A percentile compares a stretch with the other conserved stretches of the same genome.
Conservation (phyloP, 2,113 vertebrate genomes). For the Podarcis muralis region DNA sequence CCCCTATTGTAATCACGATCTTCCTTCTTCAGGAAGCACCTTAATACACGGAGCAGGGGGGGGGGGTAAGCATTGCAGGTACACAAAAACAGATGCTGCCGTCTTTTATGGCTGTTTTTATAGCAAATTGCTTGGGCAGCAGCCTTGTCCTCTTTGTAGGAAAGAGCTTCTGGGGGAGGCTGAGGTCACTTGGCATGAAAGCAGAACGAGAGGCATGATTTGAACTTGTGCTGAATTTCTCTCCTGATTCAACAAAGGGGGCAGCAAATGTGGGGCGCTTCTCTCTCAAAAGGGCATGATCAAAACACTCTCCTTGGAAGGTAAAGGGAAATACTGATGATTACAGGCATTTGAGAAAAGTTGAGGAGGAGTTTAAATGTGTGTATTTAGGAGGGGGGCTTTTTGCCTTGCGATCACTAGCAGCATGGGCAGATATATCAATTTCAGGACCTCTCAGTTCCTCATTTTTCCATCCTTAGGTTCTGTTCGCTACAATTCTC, state of each 20-base stretch:
- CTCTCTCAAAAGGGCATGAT: not conserved
- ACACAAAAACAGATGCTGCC: not conserved
- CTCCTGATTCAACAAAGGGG: not conserved
- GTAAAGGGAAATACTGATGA: not conserved
- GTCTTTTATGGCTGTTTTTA: conserved; percentile 11
- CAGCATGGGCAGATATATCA: no score
- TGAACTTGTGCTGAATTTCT: not conserved
- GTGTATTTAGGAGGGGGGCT: not conserved
- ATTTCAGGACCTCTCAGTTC: no score
- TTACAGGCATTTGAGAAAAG: not conserved
- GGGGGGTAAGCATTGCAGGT: not conserved
- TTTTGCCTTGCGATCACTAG: not conserved
- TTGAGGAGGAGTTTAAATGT: not conserved
- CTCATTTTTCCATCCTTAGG: no score
- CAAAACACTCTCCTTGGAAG: no score
- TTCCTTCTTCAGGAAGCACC: conserved; percentile 5
- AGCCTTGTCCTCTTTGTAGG: not conserved
- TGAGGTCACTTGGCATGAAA: not conserved
- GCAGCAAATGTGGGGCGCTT: not conserved
- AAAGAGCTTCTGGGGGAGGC: not conserved
- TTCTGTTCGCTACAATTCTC: no score
- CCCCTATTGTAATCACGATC: not conserved
- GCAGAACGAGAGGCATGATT: not conserved
- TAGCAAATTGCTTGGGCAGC: not conserved
- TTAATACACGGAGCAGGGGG: not conserved